phyloP scores from a whole-genome alignment of 2,888 invertebrate genomes.

The Conomelus anceps region DNA sequence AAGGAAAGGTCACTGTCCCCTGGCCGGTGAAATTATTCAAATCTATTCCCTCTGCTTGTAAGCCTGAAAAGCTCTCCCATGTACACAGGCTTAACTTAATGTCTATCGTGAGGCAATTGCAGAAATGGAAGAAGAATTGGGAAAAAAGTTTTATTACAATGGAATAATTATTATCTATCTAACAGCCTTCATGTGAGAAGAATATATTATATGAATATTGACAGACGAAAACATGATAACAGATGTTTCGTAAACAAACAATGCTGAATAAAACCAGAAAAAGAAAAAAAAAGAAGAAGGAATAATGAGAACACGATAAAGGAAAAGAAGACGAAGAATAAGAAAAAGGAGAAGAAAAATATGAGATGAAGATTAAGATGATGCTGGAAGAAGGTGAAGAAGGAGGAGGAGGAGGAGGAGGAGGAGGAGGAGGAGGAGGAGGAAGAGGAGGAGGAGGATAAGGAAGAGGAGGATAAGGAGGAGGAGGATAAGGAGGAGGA shows the following conservation, averaged over 20 bases:
- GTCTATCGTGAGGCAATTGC: background rate
- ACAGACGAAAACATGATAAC: too few relatives aligned
- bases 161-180: too few relatives aligned
- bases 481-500: too few relatives aligned
- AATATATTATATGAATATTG: too few relatives aligned
- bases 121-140: background rate
- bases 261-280: too few relatives aligned
- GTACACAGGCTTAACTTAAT: background rate
- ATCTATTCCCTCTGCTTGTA: background rate
- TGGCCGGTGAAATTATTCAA: background rate
- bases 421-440: background rate
- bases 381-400: background rate
- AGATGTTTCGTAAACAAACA: too few relatives aligned
- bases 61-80: background rate
- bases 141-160: too few relatives aligned
- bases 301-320: background rate
- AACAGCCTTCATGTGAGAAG: too few relatives aligned
- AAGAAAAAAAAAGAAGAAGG: too few relatives aligned
- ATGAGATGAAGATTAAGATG: background rate
- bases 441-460: slow-evolving; percentile 9
- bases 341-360: background rate
- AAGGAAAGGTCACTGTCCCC: background rate
- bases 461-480: too few relatives aligned
- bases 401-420: background rate
- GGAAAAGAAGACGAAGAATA: background rate